Base-by-base conservation (phyloP, 1,140 invertebrate genomes). In the Elysia chlorotica region DNA sequence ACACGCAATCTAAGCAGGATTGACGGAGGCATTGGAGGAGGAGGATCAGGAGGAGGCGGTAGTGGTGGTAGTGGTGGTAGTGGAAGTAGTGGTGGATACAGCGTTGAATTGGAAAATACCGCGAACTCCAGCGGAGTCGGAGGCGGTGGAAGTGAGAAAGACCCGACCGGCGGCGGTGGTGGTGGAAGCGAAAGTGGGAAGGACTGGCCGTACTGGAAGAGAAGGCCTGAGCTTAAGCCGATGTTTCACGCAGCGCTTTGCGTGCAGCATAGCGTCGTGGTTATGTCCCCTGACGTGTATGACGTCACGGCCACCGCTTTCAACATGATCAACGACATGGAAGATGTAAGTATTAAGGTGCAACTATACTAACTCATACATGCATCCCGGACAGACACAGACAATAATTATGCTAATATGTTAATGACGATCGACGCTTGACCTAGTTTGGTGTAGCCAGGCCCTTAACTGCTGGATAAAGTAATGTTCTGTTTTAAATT, bases 281-380 rank as follows among this genome's bases (percentile, higher is more conserved):
- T 23, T 56, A 59, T 59, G 5, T 59, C 54, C 1, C 67, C 67
- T 1, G 67, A 69, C 38, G 67, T 69, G 2, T 69, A 59, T 36
- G 67, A 69, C 36, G 57, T 69, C 54, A 69, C 67, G 1, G 67
- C 37, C 1, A 35, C 67, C 19, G 53, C 67, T 2, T 69, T 69
- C 67, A 69, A 69, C 35, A 37, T 69, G 21, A 56, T 69, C 0
- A 53, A 69, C 33, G 67, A 69, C 31, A 57, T 69, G 53, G 67
- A 69, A n/a, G n/a, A 57, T 53, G 67, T 69, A 59, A 59, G 6
- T 65, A n/a, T 25, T 25, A n/a, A n/a, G 41, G n/a, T n/a, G n/a
- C n/a, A n/a, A n/a, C n/a, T n/a, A n/a, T n/a, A n/a, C n/a, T n/a
- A n/a, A n/a, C n/a, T n/a, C n/a, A n/a, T n/a, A n/a, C n/a, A n/a